These are phyloP conservation scores for Mustela nigripes DNA, from an alignment of 2,113 vertebrate species.

Conservation along the genomic window DNA sequence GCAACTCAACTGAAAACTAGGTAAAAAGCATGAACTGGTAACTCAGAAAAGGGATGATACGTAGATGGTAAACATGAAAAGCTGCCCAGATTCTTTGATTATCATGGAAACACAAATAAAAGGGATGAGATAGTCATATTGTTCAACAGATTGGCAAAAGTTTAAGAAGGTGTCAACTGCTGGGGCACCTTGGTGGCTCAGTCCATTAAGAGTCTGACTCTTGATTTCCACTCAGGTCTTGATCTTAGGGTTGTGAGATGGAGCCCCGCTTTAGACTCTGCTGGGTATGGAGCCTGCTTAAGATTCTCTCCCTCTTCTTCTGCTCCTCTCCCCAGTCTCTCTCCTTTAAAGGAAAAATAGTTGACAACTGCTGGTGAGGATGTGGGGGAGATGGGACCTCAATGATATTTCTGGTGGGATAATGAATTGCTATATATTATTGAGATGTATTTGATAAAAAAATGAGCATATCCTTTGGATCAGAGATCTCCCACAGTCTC, in stretches of 20 bases:
- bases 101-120: neutral
- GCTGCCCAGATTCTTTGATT: neutral
- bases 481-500: neutral
- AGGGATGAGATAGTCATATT: neutral
- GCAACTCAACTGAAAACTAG: neutral
- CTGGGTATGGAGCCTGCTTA: neutral
- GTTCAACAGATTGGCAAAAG: neutral
- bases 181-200: neutral
- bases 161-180: neutral
- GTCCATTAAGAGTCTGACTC: neutral
- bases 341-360: neutral
- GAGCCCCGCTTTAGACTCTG: neutral
- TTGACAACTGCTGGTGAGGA: neutral
- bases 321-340: neutral
- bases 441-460: neutral
- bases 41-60: neutral
- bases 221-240: neutral
- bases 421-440: neutral
- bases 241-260: neutral
- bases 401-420: neutral
- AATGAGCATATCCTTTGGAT: neutral
- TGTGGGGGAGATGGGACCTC: neutral
- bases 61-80: neutral
- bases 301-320: neutral
- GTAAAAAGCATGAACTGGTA: neutral